Percentiles rank a stretch among this genome's conserved stretches.
phyloP scores from a whole-genome alignment of 2,797 vertebrate species.

The Siniperca obscura region DNA sequence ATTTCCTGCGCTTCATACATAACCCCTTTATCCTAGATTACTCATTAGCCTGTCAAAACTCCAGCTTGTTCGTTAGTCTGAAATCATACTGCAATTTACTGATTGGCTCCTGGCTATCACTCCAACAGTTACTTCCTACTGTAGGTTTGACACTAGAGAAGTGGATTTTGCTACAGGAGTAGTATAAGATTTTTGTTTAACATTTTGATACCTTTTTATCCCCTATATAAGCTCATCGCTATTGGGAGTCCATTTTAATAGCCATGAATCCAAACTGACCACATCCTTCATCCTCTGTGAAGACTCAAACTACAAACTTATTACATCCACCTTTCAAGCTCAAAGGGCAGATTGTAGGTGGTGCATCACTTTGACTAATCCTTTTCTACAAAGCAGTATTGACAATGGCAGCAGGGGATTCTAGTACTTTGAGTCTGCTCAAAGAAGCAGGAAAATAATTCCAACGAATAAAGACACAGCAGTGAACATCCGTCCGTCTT shows the following conservation, averaged over 20 bases:
- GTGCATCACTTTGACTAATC: constrained; percentile 29
- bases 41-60: neutral
- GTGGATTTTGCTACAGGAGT: neutral
- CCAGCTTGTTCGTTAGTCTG: neutral
- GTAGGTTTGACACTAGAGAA: neutral
- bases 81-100: neutral
- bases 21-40: neutral
- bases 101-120: neutral
- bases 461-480: constrained; percentile 5
- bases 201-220: neutral
- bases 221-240: neutral
- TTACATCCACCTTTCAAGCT: constrained; percentile 9
- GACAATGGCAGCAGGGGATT: neutral
- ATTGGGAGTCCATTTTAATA: neutral
- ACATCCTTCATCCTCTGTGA: neutral
- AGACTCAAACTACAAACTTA: neutral
- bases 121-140: neutral
- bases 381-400: constrained; percentile 37
- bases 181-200: neutral
- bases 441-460: constrained; percentile 17
- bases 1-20: neutral
- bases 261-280: neutral
- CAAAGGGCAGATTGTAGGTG: neutral
- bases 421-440: neutral
- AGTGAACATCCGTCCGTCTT: constrained; percentile 7